Percentiles rank a stretch among this genome's conserved stretches.
phyloP scores from a whole-genome alignment of 2,797 vertebrate species.

The Halcyon smyrnensis region DNA sequence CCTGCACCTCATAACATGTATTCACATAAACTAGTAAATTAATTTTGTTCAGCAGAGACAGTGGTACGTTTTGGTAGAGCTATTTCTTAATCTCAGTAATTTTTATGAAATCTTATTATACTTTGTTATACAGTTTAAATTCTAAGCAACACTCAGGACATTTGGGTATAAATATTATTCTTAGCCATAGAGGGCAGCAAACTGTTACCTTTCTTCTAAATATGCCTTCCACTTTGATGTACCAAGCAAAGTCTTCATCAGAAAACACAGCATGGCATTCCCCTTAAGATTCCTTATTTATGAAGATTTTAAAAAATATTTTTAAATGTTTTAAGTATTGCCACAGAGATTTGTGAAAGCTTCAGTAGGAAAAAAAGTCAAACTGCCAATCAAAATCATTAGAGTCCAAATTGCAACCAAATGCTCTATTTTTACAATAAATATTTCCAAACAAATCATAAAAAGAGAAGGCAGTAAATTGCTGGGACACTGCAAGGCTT shows the following conservation, averaged over 20 bases:
- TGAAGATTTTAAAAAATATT: neutral
- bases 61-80: neutral
- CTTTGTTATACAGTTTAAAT: neutral
- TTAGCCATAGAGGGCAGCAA: conserved; percentile 73
- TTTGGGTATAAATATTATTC: neutral
- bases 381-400: neutral
- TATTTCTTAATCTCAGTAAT: neutral
- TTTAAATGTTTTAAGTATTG: neutral
- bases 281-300: neutral
- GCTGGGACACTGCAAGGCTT: neutral
- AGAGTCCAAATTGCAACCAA: conserved; percentile 24
- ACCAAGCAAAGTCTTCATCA: neutral
- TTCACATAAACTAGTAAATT: neutral
- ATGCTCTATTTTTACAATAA: neutral
- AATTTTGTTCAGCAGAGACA: neutral
- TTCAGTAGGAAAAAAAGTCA: neutral
- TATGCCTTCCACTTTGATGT: neutral
- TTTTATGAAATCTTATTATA: neutral
- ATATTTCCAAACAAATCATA: conserved; percentile 9
- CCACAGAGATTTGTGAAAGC: neutral
- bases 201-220: conserved; percentile 3
- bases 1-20: neutral
- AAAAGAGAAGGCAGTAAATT: neutral
- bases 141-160: neutral
- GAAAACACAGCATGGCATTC: neutral